These are phyloP conservation scores for Loris lydekkerianus DNA, from an alignment of 2,797 vertebrate species.

Conservation along the genomic window DNA sequence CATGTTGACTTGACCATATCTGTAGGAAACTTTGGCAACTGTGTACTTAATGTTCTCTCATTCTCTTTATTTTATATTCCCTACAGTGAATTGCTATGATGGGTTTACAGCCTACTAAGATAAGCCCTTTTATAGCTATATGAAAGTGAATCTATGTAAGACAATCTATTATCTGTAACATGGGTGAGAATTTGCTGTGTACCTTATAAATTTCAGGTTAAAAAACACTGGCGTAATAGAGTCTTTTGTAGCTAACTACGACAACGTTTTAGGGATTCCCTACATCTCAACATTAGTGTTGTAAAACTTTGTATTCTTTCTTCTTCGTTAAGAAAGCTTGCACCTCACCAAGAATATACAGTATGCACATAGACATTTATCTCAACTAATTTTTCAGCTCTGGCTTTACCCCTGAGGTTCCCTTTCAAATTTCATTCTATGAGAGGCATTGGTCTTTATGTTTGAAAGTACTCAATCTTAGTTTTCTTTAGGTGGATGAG, in stretches of 20 bases:
- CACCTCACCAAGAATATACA: neutral
- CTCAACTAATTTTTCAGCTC: conserved; percentile 59
- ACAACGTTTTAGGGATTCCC: conserved; percentile 25
- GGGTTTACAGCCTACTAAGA: neutral
- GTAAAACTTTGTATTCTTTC: conserved; percentile 41
- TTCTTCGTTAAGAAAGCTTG: conserved; percentile 55
- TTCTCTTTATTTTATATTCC: neutral
- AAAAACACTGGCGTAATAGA: neutral
- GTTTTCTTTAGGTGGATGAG: conserved; percentile 61
- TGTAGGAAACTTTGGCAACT: neutral
- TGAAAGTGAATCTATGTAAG: conserved; percentile 38
- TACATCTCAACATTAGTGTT: neutral
- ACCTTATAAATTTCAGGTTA: conserved; percentile 21
- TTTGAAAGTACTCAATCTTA: conserved; percentile 63
- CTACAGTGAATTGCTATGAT: neutral
- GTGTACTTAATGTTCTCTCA: neutral
- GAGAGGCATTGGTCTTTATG: conserved; percentile 58
- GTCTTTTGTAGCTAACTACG: conserved; percentile 52
- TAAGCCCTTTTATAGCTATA: neutral
- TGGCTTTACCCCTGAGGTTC: conserved; percentile 58
- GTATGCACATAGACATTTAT: conserved; percentile 59
- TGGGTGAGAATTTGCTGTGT: conserved; percentile 19
- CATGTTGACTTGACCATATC: conserved; percentile 8
- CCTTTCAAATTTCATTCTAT: neutral
- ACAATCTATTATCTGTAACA: conserved; percentile 11